These are phyloP conservation scores for Hirtodrosophila duncani DNA, from an alignment of 2,888 invertebrate species.

Conservation along the genomic window DNA sequence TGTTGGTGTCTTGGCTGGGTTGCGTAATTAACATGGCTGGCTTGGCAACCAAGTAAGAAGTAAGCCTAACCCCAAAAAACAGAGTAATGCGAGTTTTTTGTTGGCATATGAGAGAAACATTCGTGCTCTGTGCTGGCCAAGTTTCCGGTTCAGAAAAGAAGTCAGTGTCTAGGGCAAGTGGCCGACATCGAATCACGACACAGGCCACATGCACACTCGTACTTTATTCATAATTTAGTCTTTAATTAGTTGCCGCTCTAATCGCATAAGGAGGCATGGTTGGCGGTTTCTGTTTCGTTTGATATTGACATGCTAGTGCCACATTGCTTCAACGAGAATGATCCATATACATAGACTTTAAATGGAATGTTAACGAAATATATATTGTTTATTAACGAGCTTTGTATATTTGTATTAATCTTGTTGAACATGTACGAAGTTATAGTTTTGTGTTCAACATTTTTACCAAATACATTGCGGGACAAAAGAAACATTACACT, in stretches of 20 bases:
- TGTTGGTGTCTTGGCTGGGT: conserved; percentile 31
- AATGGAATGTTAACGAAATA: too few relatives aligned
- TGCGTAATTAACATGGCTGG: conserved; percentile 68
- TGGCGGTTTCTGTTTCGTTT: conserved; percentile 10
- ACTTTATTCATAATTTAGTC: conserved; percentile 1
- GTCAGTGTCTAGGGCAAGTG: conserved; percentile 67
- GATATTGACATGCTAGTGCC: conserved; percentile 5
- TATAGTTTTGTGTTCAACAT: too few relatives aligned
- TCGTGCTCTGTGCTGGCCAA: conserved; percentile 33
- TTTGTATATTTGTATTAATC: too few relatives aligned
- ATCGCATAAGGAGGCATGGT: conserved; percentile 21
- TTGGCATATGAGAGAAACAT: conserved; percentile 51
- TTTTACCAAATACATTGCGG: too few relatives aligned
- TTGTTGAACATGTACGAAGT: too few relatives aligned
- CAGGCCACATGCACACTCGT: too few relatives aligned
- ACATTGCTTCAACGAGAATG: too few relatives aligned
- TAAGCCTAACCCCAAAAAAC: conserved; percentile 27
- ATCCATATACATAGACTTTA: too few relatives aligned
- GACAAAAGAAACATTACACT: too few relatives aligned
- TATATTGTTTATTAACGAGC: too few relatives aligned
- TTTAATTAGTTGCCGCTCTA: conserved; percentile 48
- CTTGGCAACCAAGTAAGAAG: too few relatives aligned
- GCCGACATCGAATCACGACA: conserved; percentile 20
- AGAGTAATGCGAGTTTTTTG: conserved; percentile 53
- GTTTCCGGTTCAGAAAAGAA: conserved; percentile 60